Evolutionary conservation across 2,888 invertebrate species (phyloP), one percentile per base, ranked within the genome.

Genomic region (Pandemis cinnamomeana): DNA sequence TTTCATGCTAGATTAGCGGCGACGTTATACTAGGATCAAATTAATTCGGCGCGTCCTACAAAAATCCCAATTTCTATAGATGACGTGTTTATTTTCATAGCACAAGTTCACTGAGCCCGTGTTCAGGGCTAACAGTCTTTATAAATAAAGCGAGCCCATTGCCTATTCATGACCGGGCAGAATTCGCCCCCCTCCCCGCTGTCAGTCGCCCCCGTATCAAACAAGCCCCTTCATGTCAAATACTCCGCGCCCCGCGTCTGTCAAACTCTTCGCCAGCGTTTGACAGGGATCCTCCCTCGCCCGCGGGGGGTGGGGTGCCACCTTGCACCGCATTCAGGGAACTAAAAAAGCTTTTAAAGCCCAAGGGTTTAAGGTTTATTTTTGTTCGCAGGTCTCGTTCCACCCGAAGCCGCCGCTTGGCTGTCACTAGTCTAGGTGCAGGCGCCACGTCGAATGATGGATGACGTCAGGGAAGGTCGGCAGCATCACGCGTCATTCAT

Each of bases 151-250:
- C 91, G 89, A 88, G 87, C 92, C 93, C 93, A 94, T 94, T 93
- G 94, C 94, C 92, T 94, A 94, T 94, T 94, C 94, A 94, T 94
- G 93, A 94, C 93, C 91, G 91, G 91, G 93, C 93, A 92, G 88
- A 93, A 92, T 93, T 92, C 81, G 79, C 82, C 88, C 89, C 89
- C 89, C 81, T 80, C 88, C 88, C 87, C 86, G 85, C 89, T 87
- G 87, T 84, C 87, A 86, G 88, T 87, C 88, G 86, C 91, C 91
- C 92, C 92, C 91, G 93, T 92, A 93, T 93, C 93, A 93, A 93
- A 93, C 93, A 92, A 92, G 93, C 93, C 94, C 94, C 94, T 93
- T 93, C 93, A 93, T 92, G 94, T 94, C 94, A 93, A 94, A 94
- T 91, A 92, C 94, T 93, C 93, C 91, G 91, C 92, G 90, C 93